Conservation (phyloP, 2,113 vertebrate species). For the Neogobius melanostomus region DNA sequence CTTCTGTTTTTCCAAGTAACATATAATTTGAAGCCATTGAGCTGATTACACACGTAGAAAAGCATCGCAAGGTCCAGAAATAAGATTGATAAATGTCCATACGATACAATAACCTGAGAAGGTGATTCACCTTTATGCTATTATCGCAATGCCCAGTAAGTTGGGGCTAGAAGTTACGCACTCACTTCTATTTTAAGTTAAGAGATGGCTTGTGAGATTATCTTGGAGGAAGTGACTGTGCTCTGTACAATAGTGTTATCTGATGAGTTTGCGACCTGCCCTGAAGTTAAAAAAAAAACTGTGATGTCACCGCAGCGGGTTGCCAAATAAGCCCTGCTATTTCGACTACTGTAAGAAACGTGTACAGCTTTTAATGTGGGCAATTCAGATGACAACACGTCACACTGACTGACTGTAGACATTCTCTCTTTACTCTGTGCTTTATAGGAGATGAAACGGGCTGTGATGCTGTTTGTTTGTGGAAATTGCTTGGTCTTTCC, state of each 20-base stretch:
- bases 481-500: neutral
- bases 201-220: no score
- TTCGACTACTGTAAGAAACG: neutral
- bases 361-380: neutral
- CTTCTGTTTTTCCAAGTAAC: no score
- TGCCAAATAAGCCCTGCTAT: neutral
- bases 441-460: neutral
- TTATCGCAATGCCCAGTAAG: no score
- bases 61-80: no score
- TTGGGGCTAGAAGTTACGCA: no score
- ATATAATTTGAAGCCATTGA: no score
- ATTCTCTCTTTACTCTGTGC: neutral
- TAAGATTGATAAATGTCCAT: no score
- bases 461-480: neutral
- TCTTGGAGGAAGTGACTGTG: neutral
- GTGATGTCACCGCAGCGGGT: neutral
- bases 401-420: neutral
- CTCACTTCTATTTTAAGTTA: no score
- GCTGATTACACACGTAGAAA: no score
- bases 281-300: neutral
- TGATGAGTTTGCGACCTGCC: neutral
- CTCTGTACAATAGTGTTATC: neutral
- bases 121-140: no score
- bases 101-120: no score
- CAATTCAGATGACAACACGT: neutral